Base-by-base conservation (phyloP, 2,113 vertebrate species). In the Chloropsis cyanopogon region DNA sequence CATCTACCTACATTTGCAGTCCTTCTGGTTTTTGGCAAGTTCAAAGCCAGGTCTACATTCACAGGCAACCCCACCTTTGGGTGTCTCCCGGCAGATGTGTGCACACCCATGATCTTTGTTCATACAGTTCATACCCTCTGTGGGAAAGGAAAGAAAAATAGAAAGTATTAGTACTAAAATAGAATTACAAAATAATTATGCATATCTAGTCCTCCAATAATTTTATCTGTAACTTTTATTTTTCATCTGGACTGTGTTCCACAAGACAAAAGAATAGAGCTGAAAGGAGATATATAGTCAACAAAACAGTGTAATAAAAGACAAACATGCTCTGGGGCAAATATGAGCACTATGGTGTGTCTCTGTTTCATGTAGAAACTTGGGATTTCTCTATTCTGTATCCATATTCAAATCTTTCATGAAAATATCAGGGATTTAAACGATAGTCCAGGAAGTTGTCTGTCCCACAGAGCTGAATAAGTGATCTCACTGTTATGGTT, bases 121-220 rank as follows among this genome's bases (percentile, higher is more conserved):
- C 99, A 99, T 99, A 97, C 99, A 99, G 98, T 99, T 99, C 99
- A 99, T 99, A 86, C 99, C 99, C 96, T 99, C 99, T 99, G 98
- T 64, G 93, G 86, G 90, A 61, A 86, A 93, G 92, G 29, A 57
- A 26, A 86, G 25, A 61, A 76, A 93, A 78, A 92, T 28, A 54
- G 60, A 92, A 70, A 71, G 92, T 42, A 92, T 92, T 87, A 96
- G 66, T 85, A 68, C 35, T 88, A 72, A 91, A 80, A 96, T 52
- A 81, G 91, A 82, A 66, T 6, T 5, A 41, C 35, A 47, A 59
- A 73, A 26, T 15, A 37, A 20, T 46, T 49, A 53, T 16, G 59
- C 1, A 25, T 18, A 33, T 50, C 10, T 52, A 79, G 39, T 46
- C 25, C n/a, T 49, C 29, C 39, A 57, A 35, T 13, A 35, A 81